phyloP scores from a whole-genome alignment of 2,113 vertebrate species.

The Pteropus alecto region DNA sequence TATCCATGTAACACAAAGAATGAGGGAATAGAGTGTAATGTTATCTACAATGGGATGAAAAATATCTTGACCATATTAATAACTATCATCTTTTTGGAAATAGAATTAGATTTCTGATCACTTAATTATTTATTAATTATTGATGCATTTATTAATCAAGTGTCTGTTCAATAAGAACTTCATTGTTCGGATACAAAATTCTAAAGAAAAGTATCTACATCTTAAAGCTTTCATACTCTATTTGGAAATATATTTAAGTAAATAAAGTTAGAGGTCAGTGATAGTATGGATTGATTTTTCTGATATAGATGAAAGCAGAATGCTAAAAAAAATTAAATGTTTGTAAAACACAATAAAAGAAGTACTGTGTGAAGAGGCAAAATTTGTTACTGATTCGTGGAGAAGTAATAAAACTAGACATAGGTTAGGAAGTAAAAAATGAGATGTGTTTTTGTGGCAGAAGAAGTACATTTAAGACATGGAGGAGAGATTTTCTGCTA shows the following conservation, averaged over 20 bases:
- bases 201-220: neutral
- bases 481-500: neutral
- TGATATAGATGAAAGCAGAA: neutral
- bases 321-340: neutral
- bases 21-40: neutral
- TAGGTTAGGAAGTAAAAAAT: neutral
- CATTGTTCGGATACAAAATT: neutral
- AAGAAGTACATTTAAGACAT: neutral
- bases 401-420: rapidly evolving
- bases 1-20: neutral
- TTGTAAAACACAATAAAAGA: neutral
- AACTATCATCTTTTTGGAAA: neutral
- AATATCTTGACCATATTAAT: too few relatives aligned
- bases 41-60: neutral
- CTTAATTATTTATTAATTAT: neutral
- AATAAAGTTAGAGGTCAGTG: neutral
- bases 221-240: neutral
- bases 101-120: neutral
- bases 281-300: too few relatives aligned
- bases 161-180: neutral
- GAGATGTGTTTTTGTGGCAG: neutral
- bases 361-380: neutral
- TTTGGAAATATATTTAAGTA: neutral
- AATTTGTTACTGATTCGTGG: neutral
- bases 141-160: neutral